Evolutionary conservation across 1,140 invertebrate genomes (phyloP).

Genomic region (Drosophila saltans): DNA sequence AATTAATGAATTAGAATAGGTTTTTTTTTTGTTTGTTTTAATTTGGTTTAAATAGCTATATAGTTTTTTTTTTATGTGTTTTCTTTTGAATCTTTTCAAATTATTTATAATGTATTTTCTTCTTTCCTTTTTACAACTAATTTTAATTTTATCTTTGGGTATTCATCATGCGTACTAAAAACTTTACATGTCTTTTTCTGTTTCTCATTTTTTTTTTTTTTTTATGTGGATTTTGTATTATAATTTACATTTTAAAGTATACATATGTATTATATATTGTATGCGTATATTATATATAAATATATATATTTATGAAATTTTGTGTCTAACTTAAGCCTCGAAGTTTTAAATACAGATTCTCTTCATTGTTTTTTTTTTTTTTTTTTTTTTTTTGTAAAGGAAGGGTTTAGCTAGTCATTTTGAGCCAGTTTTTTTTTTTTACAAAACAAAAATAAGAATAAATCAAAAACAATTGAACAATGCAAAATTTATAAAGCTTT

Average conservation of each 20-base stretch:
- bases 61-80: constrained; percentile 29
- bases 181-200: constrained; percentile 73
- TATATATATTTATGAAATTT: constrained; percentile 20
- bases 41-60: constrained; percentile 75
- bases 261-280: constrained; percentile 42
- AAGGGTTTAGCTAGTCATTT: constrained; percentile 38
- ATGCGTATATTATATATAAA: constrained; percentile 39
- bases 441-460: constrained; percentile 55
- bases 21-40: constrained; percentile 31
- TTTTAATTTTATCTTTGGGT: constrained; percentile 77
- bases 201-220: constrained; percentile 59
- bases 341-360: constrained; percentile 56
- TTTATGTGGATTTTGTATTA: constrained; percentile 29
- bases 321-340: constrained; percentile 48
- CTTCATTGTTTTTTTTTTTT: constrained; percentile 31
- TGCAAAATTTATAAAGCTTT: constrained; percentile 56
- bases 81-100: constrained; percentile 39
- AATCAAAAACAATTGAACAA: constrained; percentile 44
- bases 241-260: constrained; percentile 48
- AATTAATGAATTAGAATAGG: constrained; percentile 36
- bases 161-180: constrained; percentile 72
- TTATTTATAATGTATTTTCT: constrained; percentile 71
- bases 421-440: constrained; percentile 42
- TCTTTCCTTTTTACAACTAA: constrained; percentile 74
- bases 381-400: constrained; percentile 21